Evolutionary conservation across 2,888 invertebrate genomes (phyloP).

Genomic region (Cantharis rustica): DNA sequence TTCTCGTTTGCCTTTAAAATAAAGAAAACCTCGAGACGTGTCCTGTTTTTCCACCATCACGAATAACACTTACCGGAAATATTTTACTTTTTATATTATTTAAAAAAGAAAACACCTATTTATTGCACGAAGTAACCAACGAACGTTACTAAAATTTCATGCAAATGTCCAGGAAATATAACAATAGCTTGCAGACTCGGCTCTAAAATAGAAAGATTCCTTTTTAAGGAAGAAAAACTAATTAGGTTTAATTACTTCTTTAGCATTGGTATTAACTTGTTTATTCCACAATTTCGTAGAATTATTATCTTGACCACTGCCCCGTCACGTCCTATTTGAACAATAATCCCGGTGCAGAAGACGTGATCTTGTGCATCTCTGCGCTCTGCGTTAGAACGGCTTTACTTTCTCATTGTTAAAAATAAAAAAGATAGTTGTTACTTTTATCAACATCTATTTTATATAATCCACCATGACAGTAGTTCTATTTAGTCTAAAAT

Average conservation of each 20-base stretch:
- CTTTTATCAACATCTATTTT: constrained; percentile 23
- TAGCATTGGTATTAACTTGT: background rate
- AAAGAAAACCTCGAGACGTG: background rate
- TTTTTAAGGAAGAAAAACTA: constrained; percentile 5
- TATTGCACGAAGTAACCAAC: constrained; percentile 10
- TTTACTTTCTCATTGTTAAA: constrained; percentile 48
- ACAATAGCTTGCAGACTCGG: constrained; percentile 13
- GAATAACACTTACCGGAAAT: background rate
- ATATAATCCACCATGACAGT: constrained; percentile 23
- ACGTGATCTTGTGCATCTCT: background rate
- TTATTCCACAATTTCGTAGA: constrained; percentile 1
- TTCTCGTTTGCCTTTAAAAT: constrained; percentile 22
- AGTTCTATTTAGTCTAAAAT: constrained; percentile 41
- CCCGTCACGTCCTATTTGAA: background rate
- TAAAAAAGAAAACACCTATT: no score
- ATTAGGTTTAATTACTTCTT: background rate
- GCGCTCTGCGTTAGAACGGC: constrained; percentile 29
- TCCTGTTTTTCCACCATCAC: background rate
- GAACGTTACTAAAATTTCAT: constrained; percentile 17
- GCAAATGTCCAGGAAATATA: constrained; percentile 26
- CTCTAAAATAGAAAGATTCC: constrained; percentile 5
- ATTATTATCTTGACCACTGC: background rate
- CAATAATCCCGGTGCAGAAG: background rate
- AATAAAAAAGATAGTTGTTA: constrained; percentile 41
- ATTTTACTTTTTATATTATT: background rate